These are phyloP conservation scores for Morinoia aosen DNA, from an alignment of 2,888 invertebrate genomes.

Conservation along the genomic window DNA sequence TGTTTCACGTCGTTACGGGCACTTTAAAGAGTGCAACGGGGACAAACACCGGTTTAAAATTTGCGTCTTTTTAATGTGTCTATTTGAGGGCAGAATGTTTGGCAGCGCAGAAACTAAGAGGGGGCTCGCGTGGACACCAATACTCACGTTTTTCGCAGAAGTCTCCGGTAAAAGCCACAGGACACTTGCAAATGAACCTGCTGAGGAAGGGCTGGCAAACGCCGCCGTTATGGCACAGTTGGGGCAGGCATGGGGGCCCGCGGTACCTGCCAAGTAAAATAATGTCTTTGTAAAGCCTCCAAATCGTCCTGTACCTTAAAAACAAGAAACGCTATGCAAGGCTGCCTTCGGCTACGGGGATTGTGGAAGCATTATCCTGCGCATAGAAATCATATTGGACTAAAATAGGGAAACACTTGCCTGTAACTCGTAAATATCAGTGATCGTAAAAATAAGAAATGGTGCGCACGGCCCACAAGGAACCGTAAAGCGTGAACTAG, in stretches of 20 bases:
- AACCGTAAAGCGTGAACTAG: no score
- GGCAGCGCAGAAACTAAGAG: constrained; percentile 8
- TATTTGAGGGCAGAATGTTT: not conserved
- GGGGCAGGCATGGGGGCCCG: constrained; percentile 76
- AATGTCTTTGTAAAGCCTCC: constrained; percentile 14
- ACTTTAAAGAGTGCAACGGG: not conserved
- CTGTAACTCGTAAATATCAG: not conserved
- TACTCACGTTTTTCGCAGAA: constrained; percentile 81
- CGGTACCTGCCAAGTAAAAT: constrained; percentile 59
- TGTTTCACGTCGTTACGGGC: not conserved
- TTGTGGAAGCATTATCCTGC: not conserved
- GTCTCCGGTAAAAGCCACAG: constrained; percentile 81
- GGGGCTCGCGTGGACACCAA: not conserved
- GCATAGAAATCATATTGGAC: not conserved
- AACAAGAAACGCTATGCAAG: not conserved
- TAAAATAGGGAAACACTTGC: not conserved
- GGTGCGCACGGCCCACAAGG: not conserved
- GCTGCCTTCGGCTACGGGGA: not conserved
- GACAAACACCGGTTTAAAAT: not conserved
- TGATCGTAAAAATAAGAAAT: not conserved
- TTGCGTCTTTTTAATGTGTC: not conserved
- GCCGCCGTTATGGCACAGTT: constrained; percentile 81
- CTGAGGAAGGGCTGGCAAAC: constrained; percentile 85
- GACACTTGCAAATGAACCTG: constrained; percentile 85
- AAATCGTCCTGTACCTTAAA: not conserved